A percentile compares a stretch with the other conserved stretches of the same genome.
Evolutionary conservation across 2,113 vertebrate species (phyloP).

Genomic region (Psilopsiagon aymara): DNA sequence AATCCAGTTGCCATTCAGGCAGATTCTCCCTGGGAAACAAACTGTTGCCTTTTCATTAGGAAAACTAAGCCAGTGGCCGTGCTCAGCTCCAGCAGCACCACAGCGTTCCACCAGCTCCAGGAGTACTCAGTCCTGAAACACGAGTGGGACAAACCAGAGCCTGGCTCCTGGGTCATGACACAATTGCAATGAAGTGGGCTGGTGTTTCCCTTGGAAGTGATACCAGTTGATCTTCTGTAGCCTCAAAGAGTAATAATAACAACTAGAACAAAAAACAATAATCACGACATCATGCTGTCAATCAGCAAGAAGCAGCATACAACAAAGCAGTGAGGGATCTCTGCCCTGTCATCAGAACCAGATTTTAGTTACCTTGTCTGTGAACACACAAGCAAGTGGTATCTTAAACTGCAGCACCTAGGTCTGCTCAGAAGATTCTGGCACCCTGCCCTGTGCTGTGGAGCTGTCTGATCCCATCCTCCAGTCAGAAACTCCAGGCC

Average conservation of each 20-base stretch:
- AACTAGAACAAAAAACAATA: background rate
- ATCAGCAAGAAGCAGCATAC: background rate
- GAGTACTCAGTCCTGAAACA: background rate
- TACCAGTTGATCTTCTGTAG: background rate
- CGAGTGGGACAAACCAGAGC: background rate
- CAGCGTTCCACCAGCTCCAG: background rate
- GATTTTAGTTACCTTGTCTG: background rate
- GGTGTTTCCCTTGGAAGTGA: background rate
- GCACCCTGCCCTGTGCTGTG: accelerated
- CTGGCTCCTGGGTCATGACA: background rate
- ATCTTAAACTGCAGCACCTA: background rate
- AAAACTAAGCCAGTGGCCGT: background rate
- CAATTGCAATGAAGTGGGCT: background rate
- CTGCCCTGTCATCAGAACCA: background rate
- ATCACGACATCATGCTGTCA: background rate
- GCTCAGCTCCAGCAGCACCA: background rate
- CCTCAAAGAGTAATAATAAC: background rate
- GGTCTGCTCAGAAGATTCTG: background rate
- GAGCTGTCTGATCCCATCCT: background rate
- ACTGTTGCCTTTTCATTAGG: background rate
- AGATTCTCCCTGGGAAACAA: background rate
- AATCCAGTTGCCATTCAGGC: background rate
- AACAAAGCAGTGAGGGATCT: background rate
- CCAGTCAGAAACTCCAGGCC: background rate
- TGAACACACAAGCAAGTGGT: background rate